Base-by-base conservation (phyloP, 2,113 vertebrate species). In the Cynocephalus volans region DNA sequence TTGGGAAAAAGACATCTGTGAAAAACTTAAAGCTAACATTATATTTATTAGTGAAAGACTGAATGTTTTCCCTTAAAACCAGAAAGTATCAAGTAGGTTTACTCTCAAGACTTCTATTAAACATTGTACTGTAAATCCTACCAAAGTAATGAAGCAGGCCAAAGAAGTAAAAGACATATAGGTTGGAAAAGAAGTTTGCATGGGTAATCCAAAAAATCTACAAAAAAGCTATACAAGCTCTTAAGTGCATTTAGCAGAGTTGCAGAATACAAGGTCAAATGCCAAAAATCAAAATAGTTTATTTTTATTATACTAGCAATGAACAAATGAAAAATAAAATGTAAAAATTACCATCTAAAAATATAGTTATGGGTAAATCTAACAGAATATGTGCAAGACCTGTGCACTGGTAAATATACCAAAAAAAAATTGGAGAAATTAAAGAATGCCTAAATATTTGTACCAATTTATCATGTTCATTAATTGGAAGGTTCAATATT, bases 21-120 rank as follows among this genome's bases (percentile, higher is more conserved):
- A 81, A 93, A 92, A 89, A 45, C 52, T 56, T 93, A 79, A 92
- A 92, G 31, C n/a, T 82, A 80, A 70, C 4, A 87, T n/a, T 33
- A 75, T 67, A 54, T 3, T 56, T 52, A 45, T 11, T 91, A 58
- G 69, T 70, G 73, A 81, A 88, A 62, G n/a, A 65, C 8, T 19
- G 62, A 77, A 72, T 65, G 3, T 54, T 86, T 87, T 77, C 24
- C 48, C 13, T 0, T 67, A 67, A 94, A 26, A 92, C 33, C 50
- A 88, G 28, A 56, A 89, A 94, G n/a, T 50, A 33, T 10, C 41
- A 95, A 88, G 18, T 60, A 90, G 33, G 26, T 83, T 95, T 95
- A 36, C 58, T 96, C 70, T 65, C 18, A 28, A 64, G 24, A 64
- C n/a, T 76, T 90, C 24, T 62, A 4, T 70, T 93, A 48, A 64